Base-by-base conservation (phyloP, 2,113 vertebrate genomes). In the Notiomystis cincta region DNA sequence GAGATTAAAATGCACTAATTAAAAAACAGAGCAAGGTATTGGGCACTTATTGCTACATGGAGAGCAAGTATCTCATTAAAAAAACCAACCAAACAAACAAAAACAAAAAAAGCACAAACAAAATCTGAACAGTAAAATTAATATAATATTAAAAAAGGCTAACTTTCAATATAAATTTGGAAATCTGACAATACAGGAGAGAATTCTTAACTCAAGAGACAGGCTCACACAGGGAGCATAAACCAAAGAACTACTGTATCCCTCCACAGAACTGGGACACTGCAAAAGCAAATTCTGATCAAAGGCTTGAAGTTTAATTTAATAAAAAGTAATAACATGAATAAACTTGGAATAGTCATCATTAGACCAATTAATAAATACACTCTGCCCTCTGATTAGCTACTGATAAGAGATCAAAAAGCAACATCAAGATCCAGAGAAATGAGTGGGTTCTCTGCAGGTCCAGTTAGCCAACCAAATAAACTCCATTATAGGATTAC, bases 41-140 rank as follows among this genome's bases (percentile, higher is more conserved):
- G 44, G 21, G 22, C 69, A 70, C 4, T 65, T 77, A 28, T 1
- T 92, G 31, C 24, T 82, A 38, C 0, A 1, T 12, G 10, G 35
- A 24, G 20, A 58, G 8, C 24, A 89, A 40, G 23, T 40, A 62
- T 6, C 10, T 51, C 23, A 53, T 30, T 24, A 4, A 61, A 73
- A 72, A 77, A 62, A 5, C 1, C 0, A 10, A 24, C 7, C 15
- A 67, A 5, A 2, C 0, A 10, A 24, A 8, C 19, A 67, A 60
- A 53, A 12, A 7, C 1, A 61, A 45, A 19, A 45, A 15, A 58
- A 20, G 7, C 3, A 20, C 8, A 50, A 22, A 8, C 22, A 44
- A 28, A 44, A 77, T 35, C 14, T 47, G 42, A 73, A 23, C 15
- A 47, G 18, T 7, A 33, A 33, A 54, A 38, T n/a, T 28, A 21